A percentile compares a stretch with the other conserved stretches of the same genome.
These are phyloP conservation scores for Melanogrammus aeglefinus DNA, from an alignment of 2,797 vertebrate genomes.

Conservation along the genomic window DNA sequence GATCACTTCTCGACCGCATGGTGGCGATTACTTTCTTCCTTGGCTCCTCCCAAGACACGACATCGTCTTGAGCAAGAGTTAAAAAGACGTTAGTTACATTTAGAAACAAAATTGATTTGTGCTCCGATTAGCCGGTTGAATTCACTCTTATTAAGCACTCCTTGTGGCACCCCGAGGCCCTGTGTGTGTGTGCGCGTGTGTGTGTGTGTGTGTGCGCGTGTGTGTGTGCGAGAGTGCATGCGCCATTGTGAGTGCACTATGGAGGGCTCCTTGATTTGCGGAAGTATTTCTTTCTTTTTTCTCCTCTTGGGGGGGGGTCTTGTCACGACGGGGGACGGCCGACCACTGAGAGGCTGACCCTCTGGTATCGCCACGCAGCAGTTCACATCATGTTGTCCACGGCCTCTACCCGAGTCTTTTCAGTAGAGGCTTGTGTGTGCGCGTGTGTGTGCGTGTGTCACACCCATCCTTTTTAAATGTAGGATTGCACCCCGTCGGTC, in stretches of 20 bases:
- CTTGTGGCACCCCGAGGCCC: constrained; percentile 55
- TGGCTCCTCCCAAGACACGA: constrained; percentile 13
- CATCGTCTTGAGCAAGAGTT: constrained; percentile 19
- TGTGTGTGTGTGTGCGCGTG: not conserved
- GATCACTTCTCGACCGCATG: constrained; percentile 50
- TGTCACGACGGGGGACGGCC: constrained; percentile 45
- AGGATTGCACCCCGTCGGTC: constrained; percentile 56
- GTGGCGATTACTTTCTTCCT: constrained; percentile 39
- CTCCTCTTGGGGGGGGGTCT: constrained; percentile 38
- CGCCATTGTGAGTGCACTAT: constrained; percentile 6
- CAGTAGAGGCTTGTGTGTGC: not conserved
- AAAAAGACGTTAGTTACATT: constrained; percentile 43
- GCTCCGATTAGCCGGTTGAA: constrained; percentile 56
- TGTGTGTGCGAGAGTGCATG: not conserved
- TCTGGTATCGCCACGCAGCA: not conserved
- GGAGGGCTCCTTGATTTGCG: constrained; percentile 12
- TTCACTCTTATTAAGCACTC: constrained; percentile 70
- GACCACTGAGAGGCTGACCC: constrained; percentile 2
- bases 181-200: constrained; percentile 34
- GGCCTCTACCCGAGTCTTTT: not conserved
- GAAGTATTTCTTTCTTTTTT: constrained; percentile 8
- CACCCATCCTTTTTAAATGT: constrained; percentile 26
- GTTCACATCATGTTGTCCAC: not conserved
- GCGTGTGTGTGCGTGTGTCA: not conserved
- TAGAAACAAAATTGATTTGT: constrained; percentile 48